Evolutionary conservation across 2,888 invertebrate genomes (phyloP), one percentile per base, ranked within the genome.

Genomic region (Gortyna flavago): DNA sequence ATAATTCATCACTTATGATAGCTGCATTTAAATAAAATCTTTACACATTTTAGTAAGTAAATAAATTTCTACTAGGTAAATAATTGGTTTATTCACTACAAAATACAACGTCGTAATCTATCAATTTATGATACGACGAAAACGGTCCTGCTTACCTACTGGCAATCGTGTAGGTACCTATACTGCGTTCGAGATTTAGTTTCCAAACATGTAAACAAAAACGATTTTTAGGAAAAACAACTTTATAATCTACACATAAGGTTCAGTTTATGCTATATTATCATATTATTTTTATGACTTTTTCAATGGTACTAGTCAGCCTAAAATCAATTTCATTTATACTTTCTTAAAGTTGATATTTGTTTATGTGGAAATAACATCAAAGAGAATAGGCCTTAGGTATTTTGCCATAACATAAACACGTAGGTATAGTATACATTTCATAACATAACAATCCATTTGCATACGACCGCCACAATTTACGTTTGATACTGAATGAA

Each of bases 401-500:
- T 57, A 65, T 11, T 38, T 8, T 7, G 18, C 80, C 6, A 41
- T 66, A 18, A 29, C 32, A 32, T 61, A 44, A 29, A 75, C 48
- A 64, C 25, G 41, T 77, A 54, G 35, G 16, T 72, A 59, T 32
- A 66, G 25, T 70, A 64, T 65, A 51, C 29, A 11, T 75, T 44
- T 62, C 59, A 44, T 41, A n/a, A n/a, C n/a, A 68, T 54, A 73
- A 85, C 54, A 73, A 72, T 65, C 54, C 38, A 72, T 13, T 73
- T 75, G 59, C 51, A 74, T 13, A 71, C 11, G 59, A 61, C 35
- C 21, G 11, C 69, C n/a, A 77, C 66, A 74, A 81, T 81, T 59
- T 82, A 77, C 57, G 25, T 73, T 74, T 79, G 18, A 74, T 78
- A 80, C 25, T 78, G 80, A 84, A 84, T 79, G 76, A 84, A 77